Percentiles rank a stretch among this genome's conserved stretches.
phyloP scores from a whole-genome alignment of 2,888 invertebrate genomes.

The Marasmarcha lunaedactyla region DNA sequence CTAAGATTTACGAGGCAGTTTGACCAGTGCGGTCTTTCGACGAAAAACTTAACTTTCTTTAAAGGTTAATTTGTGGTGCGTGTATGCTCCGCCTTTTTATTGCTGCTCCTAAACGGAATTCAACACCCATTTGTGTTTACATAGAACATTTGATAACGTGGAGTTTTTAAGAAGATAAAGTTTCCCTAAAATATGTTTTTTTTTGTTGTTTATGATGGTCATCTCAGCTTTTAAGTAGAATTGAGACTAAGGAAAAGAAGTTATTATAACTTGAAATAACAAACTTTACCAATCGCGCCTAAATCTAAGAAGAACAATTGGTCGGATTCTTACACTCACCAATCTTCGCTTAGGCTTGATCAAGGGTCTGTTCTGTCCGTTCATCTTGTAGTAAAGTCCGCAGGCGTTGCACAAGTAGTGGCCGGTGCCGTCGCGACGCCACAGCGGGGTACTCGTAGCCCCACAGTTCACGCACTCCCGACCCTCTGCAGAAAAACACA shows the following conservation, averaged over 20 bases:
- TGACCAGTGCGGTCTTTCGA: slow-evolving; percentile 33
- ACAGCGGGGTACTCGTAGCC: slow-evolving; percentile 96
- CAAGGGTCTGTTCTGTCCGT: slow-evolving; percentile 97
- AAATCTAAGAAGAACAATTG: slow-evolving; percentile 34
- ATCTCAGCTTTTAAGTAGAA: too few species aligned
- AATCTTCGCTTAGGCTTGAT: slow-evolving; percentile 99
- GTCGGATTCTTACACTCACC: slow-evolving; percentile 86
- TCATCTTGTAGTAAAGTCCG: slow-evolving; percentile 99
- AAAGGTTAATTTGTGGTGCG: slow-evolving; percentile 63
- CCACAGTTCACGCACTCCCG: slow-evolving; percentile 99
- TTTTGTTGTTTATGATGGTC: too few species aligned
- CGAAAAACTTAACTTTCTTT: slow-evolving; percentile 61
- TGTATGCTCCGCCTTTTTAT: slow-evolving; percentile 67
- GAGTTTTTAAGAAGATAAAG: slow-evolving; percentile 33
- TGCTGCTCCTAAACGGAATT: slow-evolving; percentile 64
- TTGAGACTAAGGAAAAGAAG: too few species aligned
- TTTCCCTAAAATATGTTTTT: slow-evolving; percentile 26
- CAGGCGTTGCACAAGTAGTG: slow-evolving; percentile 99
- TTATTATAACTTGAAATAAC: too few species aligned
- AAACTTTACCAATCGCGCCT: too few species aligned
- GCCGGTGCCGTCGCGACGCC: slow-evolving; percentile 97
- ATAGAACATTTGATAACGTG: slow-evolving; percentile 34
- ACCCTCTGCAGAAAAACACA: slow-evolving; percentile 76
- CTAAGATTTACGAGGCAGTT: slow-evolving; percentile 48
- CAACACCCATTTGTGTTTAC: slow-evolving; percentile 51